Base-by-base conservation (phyloP, 2,888 invertebrate genomes). In the Tachina fera region DNA sequence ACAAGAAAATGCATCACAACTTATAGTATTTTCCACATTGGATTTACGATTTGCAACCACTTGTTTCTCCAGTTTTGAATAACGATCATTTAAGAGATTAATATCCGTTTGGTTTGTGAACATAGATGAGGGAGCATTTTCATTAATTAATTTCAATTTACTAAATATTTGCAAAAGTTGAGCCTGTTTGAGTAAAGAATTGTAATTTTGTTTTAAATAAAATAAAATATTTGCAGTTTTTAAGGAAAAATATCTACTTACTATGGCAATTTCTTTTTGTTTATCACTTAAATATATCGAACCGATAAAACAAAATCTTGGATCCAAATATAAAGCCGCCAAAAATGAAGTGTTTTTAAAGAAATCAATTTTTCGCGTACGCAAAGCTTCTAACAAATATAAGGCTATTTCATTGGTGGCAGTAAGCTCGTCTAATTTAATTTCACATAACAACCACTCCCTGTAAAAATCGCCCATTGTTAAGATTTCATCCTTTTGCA, bases 401-500 rank as follows among this genome's bases (percentile, higher is more conserved):
- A 78, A 22, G 2, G 83, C 78, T 11, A 83, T 61, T 49, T 83
- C 78, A 49, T 83, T 83, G 4, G 19, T 70, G 9, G 1, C 14
- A 0, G 74, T 1, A 5, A 83, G 47, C 16, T 79, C 78, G 56
- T 68, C 63, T 10, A 83, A 49, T 63, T 68, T 67, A 1, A 60
- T 10, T 10, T 83, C 78, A 45, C 83, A 83, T 13, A 78, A 31
- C 16, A 83, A 56, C 78, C 81, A 88, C 47, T 87, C 83, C 19
- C 87, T 82, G 70, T 77, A 88, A 47, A 88, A 86, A 31, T 88
- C 87, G 0, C 88, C 88, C 78, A 87, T 80, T 16, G 83, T 67
- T 39, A 84, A 70, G n/a, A 87, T 63, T 11, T 72, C 70, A 31
- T 63, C 75, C 22, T 79, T 76, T 19, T 87, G 82, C 0, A 88